Evolutionary conservation across 2,888 invertebrate genomes (phyloP), one percentile per base, ranked within the genome.

Genomic region (Hydropsyche betteni): DNA sequence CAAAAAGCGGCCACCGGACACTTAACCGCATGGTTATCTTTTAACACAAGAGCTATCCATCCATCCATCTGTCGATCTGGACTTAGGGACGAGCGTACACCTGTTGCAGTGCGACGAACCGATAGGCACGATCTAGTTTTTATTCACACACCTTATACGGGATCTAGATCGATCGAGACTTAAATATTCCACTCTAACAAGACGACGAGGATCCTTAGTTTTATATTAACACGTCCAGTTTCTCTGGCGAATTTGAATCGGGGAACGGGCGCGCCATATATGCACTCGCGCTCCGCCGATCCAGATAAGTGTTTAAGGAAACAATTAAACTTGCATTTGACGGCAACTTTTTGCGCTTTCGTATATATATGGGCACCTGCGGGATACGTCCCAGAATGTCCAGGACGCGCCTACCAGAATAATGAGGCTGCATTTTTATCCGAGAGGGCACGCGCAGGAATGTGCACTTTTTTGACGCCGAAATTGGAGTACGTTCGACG

Each of bases 241-340:
- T 24, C 16, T 24, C 24, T 24, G 24, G 10, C 64, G 64, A 64
- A 70, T 70, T 70, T 50, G 34, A 34, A 52, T 16, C 52, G 44
- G 44, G 70, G 76, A 52, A 33, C 24, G 14, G 44, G 14, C 33
- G 12, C 5, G 55, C 71, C 75, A 64, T 75, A 64, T 75, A 72
- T 5, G 71, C 7, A 55, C 55, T n/a, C n/a, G n/a, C n/a, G n/a
- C n/a, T n/a, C n/a, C n/a, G 16, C n/a, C 34, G 52, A 68, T 33
- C 36, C 38, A 24, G 68, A 34, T 10, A 16, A 53, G 73, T 73
- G 69, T 73, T 76, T 76, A 76, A 73, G 76, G 76, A 76, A 76
- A 73, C 68, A 76, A 76, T 76, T 76, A 76, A 72, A 76, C 38
- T 68, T 73, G 68, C 73, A 55, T 52, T 68, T 68, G 73, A 55